Evolutionary conservation across 2,113 vertebrate species (phyloP), one percentile per base, ranked within the genome.

Genomic region (Cochlearius cochlearius): DNA sequence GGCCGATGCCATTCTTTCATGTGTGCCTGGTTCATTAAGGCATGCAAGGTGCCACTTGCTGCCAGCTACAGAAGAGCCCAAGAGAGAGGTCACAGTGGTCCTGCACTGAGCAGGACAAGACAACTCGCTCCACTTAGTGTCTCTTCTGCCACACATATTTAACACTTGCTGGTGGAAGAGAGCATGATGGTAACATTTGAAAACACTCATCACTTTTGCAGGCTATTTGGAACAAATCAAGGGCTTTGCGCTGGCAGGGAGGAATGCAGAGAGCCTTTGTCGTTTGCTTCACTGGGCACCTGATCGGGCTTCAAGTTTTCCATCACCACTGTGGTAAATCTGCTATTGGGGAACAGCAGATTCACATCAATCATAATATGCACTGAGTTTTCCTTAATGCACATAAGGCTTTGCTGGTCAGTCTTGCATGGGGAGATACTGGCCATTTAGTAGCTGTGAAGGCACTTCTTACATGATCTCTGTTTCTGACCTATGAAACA

Each of bases 211-310:
- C 26, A 16, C 27, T 66, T 79, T 53, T 45, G 29, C 36, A 52
- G 58, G 27, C 16, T 64, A 6, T 71, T 30, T 72, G 64, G 45
- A 78, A 53, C 38, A 92, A 72, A 60, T 32, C 20, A 66, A 59
- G 32, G 29, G 29, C 3, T 64, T 52, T 45, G 38, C 1, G 1
- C 30, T 41, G 22, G 12, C 0, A 1, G 8, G 32, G 43, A 88
- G 34, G 32, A 88, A 71, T 30, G 71, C 17, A 45, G 76, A 71
- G 43, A 71, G 49, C 16, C 34, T 52, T 72, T 41, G 34, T 17
- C 23, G 12, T 77, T 72, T 41, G 50, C 58, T 88, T 72, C 77
- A 32, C 34, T 47, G 25, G 25, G 27, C 38, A 78, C 25, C 3
- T 17, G 34, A 64, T 45, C 5, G 2, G 55, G 25, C 20, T 58